Percentiles rank a stretch among this genome's conserved stretches.
phyloP scores from a whole-genome alignment of 2,888 invertebrate species.

The Epiblema foenella region DNA sequence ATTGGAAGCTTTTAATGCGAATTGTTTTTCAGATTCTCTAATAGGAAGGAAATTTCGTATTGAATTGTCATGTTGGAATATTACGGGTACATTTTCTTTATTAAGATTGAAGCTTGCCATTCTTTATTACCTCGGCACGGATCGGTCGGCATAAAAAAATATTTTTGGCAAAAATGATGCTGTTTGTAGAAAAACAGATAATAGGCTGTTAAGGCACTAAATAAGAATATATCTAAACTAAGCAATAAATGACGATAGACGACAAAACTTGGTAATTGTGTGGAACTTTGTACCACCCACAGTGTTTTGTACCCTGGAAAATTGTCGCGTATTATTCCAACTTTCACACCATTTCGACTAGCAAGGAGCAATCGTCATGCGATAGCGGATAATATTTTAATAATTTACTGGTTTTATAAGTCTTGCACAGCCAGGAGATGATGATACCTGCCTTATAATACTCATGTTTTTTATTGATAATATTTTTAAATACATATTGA shows the following conservation, averaged over 20 bases:
- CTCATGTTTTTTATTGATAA: no score
- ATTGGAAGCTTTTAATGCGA: slow-evolving; percentile 48
- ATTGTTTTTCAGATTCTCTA: slow-evolving; percentile 35
- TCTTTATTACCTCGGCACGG: background rate
- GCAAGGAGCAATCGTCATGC: slow-evolving; percentile 4
- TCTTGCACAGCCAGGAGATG: no score
- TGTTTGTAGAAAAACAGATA: background rate
- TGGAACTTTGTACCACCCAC: slow-evolving; percentile 47
- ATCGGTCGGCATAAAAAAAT: background rate
- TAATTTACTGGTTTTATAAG: no score
- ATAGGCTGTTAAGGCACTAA: slow-evolving; percentile 8
- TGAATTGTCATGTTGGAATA: slow-evolving; percentile 7
- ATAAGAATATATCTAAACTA: slow-evolving; percentile 41
- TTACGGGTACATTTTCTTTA: background rate
- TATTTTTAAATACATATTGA: no score
- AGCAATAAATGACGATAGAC: slow-evolving; percentile 45
- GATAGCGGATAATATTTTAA: slow-evolving; percentile 5
- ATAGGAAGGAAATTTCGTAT: slow-evolving; percentile 30
- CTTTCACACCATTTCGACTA: slow-evolving; percentile 41
- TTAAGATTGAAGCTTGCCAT: slow-evolving; percentile 5
- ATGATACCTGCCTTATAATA: no score
- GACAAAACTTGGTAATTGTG: slow-evolving; percentile 48
- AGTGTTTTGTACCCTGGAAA: no score
- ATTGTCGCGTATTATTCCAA: slow-evolving; percentile 47
- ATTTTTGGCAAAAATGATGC: no score